Conservation (phyloP, 2,888 invertebrate genomes). For the Nymphalis polychloros region DNA sequence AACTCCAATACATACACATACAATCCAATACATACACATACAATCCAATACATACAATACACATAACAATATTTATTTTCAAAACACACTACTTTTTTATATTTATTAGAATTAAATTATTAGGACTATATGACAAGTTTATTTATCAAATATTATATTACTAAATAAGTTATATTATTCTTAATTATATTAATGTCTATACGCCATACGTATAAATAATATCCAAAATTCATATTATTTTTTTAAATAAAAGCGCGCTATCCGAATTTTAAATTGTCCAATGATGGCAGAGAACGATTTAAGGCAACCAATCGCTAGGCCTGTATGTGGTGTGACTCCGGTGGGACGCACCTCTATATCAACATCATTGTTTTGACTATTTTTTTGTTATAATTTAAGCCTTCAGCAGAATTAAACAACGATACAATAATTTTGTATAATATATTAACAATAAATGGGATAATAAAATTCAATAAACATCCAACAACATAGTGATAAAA, state of each 20-base stretch:
- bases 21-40: no score
- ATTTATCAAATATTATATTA: no score
- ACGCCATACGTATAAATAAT: not conserved
- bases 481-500: constrained; percentile 26
- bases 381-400: constrained; percentile 22
- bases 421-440: constrained; percentile 5
- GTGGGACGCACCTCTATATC: constrained; percentile 60
- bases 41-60: no score
- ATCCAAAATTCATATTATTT: constrained; percentile 15
- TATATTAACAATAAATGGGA: constrained; percentile 16
- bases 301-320: constrained; percentile 62
- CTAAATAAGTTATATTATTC: not conserved
- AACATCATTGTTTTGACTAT: constrained; percentile 16
- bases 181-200: not conserved
- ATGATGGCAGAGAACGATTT: constrained; percentile 50
- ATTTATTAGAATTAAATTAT: no score
- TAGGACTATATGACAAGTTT: no score
- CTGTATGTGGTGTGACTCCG: constrained; percentile 75
- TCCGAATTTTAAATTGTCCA: constrained; percentile 48
- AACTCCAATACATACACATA: no score
- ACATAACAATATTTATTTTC: no score
- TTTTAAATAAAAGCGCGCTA: constrained; percentile 57
- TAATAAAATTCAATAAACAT: constrained; percentile 18
- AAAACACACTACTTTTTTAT: no score
- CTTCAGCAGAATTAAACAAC: not conserved